A percentile compares a stretch with the other conserved stretches of the same genome.
Evolutionary conservation across 2,113 vertebrate genomes (phyloP).

Genomic region (Scopus umbretta): DNA sequence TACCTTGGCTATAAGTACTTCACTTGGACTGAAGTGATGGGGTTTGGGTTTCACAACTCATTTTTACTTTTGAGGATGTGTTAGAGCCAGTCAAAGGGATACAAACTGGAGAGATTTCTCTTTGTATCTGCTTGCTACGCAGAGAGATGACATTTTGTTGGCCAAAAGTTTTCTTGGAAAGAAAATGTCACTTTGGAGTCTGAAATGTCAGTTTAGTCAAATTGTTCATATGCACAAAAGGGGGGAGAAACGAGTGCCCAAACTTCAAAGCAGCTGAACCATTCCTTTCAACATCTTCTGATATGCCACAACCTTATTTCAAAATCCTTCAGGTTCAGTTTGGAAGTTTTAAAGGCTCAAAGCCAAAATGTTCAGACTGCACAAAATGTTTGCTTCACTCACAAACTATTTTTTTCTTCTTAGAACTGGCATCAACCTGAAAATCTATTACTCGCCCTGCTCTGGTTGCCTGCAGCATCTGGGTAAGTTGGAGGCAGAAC

Average conservation of each 20-base stretch:
- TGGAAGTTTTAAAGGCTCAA: neutral
- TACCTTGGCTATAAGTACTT: neutral
- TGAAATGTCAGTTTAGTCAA: neutral
- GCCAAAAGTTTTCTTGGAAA: neutral
- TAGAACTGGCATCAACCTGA: neutral
- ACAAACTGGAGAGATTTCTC: neutral
- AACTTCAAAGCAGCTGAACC: neutral
- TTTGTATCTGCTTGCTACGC: neutral
- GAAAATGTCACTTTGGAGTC: neutral
- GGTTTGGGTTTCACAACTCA: neutral
- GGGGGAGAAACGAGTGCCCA: neutral
- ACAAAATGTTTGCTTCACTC: neutral
- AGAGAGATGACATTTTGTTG: neutral
- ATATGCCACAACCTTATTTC: neutral
- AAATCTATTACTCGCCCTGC: neutral
- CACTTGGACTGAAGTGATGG: neutral
- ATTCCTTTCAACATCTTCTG: neutral
- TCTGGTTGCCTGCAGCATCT: neutral
- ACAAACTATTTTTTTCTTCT: neutral
- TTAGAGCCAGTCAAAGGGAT: neutral
- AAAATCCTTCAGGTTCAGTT: neutral
- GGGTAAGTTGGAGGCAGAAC: neutral
- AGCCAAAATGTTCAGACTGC: neutral
- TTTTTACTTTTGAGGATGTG: neutral
- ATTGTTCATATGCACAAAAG: neutral